These are phyloP conservation scores for Zosterops pallidus DNA, from an alignment of 2,113 vertebrate species.

Conservation along the genomic window DNA sequence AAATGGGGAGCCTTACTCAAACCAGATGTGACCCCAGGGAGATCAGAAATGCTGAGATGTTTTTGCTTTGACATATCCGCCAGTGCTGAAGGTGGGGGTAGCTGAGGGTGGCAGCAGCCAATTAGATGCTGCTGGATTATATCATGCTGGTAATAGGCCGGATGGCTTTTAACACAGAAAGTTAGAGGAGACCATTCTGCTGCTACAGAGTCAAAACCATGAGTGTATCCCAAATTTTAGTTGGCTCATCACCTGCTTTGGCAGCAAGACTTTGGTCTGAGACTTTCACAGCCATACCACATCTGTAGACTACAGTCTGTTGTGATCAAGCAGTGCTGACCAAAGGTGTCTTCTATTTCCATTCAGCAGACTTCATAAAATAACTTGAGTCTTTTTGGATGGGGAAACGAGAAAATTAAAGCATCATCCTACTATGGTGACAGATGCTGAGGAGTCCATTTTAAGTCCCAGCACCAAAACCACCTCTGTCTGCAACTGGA, in stretches of 20 bases:
- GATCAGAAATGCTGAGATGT: conserved; percentile 53
- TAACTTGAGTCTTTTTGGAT: background rate
- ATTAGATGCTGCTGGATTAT: conserved; percentile 10
- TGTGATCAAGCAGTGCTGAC: background rate
- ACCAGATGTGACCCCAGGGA: conserved; percentile 69
- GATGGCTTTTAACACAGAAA: background rate
- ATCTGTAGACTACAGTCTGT: background rate
- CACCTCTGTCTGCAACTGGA: background rate
- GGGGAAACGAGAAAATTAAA: background rate
- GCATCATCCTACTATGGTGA: background rate
- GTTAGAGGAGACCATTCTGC: background rate
- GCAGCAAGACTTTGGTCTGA: background rate
- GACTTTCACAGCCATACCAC: background rate
- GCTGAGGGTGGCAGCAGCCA: conserved; percentile 28
- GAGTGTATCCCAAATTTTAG: background rate
- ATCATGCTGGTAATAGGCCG: background rate
- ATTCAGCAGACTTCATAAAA: background rate
- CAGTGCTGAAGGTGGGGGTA: conserved; percentile 8
- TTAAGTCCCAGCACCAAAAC: background rate
- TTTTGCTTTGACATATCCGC: conserved; percentile 58
- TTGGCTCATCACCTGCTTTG: background rate
- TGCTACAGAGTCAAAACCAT: background rate
- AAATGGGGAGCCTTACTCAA: conserved; percentile 66
- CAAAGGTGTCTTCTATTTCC: background rate
- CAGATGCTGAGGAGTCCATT: background rate